Base-by-base conservation (phyloP, 2,797 vertebrate genomes). In the Nothura maculosa region DNA sequence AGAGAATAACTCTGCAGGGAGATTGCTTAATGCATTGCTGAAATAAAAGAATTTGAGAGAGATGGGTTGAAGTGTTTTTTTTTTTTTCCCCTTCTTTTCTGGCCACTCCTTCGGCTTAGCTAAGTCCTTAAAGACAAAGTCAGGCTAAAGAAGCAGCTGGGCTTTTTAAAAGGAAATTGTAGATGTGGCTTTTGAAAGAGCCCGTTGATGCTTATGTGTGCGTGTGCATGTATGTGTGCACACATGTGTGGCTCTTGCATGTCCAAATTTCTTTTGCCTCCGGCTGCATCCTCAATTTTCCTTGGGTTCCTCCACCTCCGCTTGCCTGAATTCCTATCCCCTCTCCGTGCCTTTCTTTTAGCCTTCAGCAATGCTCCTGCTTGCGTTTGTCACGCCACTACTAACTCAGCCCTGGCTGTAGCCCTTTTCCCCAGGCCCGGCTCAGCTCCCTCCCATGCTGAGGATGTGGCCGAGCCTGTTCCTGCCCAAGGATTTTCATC, bases 1-100 rank as follows among this genome's bases (percentile, higher is more conserved):
- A 98, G 98, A 99, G 99, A 99, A 99, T 98, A 99, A 99, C 98
- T 99, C 99, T 98, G 98, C 98, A 98, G 99, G 99, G 99, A 99
- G 98, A 98, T 98, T 98, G 98, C 99, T 99, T 99, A 99, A 99
- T 99, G 99, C 99, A 99, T 99, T 99, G 98, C 99, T 99, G 99
- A 99, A 99, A 99, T 99, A 99, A 99, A 99, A 99, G 99, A 99
- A 99, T 99, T 99, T 99, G 98, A 98, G 99, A 99, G 98, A 99
- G 98, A 99, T 98, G 98, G 98, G 98, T 98, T 98, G 98, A 98
- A 99, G 99, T 99, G 98, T 70, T 97, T 97, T 98, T 78, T 78
- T 94, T 32, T 94, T 40, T 88, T 96, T 94, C 92, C 10, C 16
- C n/a, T 94, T 40, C 84, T 96, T 96, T 97, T 96, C 96, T 98